These are phyloP conservation scores for Orchestia grillus DNA, from an alignment of 1,140 invertebrate genomes.

Conservation along the genomic window DNA sequence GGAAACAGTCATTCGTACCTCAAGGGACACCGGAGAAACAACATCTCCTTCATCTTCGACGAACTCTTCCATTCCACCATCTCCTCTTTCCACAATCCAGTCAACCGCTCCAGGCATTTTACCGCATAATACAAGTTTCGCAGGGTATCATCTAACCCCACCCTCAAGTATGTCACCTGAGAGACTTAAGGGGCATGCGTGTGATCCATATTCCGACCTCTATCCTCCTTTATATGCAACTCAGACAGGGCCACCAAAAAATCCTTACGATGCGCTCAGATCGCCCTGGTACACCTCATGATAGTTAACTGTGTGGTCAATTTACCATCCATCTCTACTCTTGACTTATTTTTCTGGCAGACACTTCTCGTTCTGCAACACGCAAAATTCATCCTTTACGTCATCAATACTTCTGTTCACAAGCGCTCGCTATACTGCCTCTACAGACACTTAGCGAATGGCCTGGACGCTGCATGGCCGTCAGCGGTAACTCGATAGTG, in stretches of 20 bases:
- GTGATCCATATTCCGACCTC: conserved; percentile 30
- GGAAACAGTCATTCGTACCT: conserved; percentile 28
- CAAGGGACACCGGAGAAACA: neutral
- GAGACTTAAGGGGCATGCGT: conserved; percentile 21
- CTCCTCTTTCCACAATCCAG: neutral
- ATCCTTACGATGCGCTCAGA: conserved; percentile 26
- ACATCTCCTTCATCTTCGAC: neutral
- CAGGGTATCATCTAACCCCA: conserved; percentile 45
- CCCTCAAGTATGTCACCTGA: conserved; percentile 40
- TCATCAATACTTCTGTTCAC: neutral
- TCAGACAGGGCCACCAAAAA: conserved; percentile 31
- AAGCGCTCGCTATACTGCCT: neutral
- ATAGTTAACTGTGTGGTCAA: neutral
- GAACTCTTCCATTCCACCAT: conserved; percentile 2
- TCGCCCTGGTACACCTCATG: conserved; percentile 35
- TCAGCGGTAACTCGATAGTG: neutral
- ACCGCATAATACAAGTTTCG: conserved; percentile 15
- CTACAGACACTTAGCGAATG: neutral
- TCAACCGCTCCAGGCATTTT: neutral
- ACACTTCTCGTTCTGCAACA: neutral
- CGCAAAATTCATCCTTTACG: neutral
- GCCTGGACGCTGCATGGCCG: neutral
- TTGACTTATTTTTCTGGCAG: neutral
- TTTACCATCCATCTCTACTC: neutral
- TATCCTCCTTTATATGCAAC: conserved; percentile 19